Evolutionary conservation across 2,888 invertebrate species (phyloP).

Genomic region (Lacanobia oleracea): DNA sequence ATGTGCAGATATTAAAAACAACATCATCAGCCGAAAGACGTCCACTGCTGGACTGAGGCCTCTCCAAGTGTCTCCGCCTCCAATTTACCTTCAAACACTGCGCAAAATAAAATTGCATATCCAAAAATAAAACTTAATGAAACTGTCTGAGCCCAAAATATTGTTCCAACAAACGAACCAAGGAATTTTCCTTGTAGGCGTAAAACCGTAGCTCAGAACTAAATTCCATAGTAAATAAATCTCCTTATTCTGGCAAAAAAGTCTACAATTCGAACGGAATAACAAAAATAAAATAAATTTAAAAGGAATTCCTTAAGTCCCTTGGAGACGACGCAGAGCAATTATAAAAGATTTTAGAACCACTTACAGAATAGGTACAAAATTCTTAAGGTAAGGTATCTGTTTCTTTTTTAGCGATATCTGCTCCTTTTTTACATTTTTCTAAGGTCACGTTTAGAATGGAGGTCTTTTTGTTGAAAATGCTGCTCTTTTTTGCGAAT

Average conservation of each 20-base stretch:
- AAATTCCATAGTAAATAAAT: conserved; percentile 48
- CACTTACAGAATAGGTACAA: conserved; percentile 55
- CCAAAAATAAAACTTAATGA: background rate
- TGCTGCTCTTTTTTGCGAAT: background rate
- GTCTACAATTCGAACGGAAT: conserved; percentile 45
- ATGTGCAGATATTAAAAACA: background rate
- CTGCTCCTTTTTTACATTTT: conserved; percentile 29
- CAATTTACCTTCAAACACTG: too few relatives aligned
- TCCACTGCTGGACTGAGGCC: too few relatives aligned
- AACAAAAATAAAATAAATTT: conserved; percentile 61
- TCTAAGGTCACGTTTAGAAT: conserved; percentile 48
- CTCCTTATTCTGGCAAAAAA: conserved; percentile 46
- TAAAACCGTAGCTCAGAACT: conserved; percentile 20
- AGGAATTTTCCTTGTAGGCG: background rate
- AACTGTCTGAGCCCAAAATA: conserved; percentile 1
- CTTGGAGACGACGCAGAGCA: conserved; percentile 68
- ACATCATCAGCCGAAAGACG: too few relatives aligned
- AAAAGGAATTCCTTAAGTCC: conserved; percentile 63
- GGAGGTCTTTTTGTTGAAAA: conserved; percentile 1
- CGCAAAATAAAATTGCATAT: background rate
- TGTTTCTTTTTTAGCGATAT: conserved; percentile 43
- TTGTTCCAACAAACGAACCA: background rate
- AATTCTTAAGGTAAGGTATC: conserved; percentile 38
- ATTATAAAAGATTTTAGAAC: conserved; percentile 72
- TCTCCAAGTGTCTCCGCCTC: too few relatives aligned